Evolutionary conservation across 2,888 invertebrate species (phyloP).

Genomic region (Anarsia innoxiella): DNA sequence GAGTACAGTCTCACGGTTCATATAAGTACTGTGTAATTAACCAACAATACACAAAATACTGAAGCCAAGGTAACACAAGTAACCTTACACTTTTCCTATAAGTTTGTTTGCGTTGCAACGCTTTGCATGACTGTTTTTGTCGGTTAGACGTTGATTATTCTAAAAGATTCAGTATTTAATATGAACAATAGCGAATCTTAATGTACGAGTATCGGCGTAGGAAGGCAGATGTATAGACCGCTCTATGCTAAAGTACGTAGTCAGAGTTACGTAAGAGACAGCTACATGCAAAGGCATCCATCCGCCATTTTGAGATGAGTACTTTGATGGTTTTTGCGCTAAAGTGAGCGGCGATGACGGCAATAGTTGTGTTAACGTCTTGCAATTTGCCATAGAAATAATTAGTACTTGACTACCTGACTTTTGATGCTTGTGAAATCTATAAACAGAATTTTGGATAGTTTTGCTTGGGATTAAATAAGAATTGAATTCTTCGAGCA

Average conservation of each 20-base stretch:
- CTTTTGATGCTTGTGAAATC: too few species aligned
- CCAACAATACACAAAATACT: slow-evolving; percentile 20
- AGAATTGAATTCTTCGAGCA: too few species aligned
- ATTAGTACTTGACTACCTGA: too few species aligned
- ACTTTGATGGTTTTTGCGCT: slow-evolving; percentile 49
- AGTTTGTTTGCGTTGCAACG: slow-evolving; percentile 38
- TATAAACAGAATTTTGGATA: too few species aligned
- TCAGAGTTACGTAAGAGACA: slow-evolving; percentile 43
- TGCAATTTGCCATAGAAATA: slow-evolving; percentile 30
- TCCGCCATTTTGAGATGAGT: slow-evolving; percentile 63
- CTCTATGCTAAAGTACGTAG: too few species aligned
- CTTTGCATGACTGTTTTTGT: slow-evolving; percentile 35
- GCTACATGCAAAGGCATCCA: slow-evolving; percentile 45
- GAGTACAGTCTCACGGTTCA: slow-evolving; percentile 13
- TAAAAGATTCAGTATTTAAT: slow-evolving; percentile 50
- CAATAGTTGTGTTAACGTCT: slow-evolving; percentile 34
- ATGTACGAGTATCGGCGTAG: slow-evolving; percentile 37
- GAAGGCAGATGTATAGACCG: too few species aligned
- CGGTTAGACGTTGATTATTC: slow-evolving; percentile 44
- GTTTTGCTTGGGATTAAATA: too few species aligned
- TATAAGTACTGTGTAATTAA: not conserved
- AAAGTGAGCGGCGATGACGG: slow-evolving; percentile 47
- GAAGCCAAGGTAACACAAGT: slow-evolving; percentile 17
- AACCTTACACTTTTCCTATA: slow-evolving; percentile 49
- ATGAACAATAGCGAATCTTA: slow-evolving; percentile 52